phyloP scores from a whole-genome alignment of 2,888 invertebrate species.

The Melanophora roralis region DNA sequence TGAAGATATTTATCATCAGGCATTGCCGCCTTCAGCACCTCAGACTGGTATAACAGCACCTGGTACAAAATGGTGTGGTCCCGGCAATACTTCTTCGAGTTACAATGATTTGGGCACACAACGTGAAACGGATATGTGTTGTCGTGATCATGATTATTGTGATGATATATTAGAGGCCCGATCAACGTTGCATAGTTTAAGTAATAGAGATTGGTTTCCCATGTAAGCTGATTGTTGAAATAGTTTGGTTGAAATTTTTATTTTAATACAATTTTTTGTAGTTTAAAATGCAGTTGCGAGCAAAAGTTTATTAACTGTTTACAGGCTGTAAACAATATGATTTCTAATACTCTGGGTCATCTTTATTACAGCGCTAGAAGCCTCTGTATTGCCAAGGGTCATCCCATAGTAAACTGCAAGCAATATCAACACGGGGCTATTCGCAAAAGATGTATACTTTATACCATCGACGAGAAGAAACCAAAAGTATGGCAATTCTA shows the following conservation, averaged over 20 bases:
- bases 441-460: conserved; percentile 73
- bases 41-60: conserved; percentile 76
- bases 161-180: conserved; percentile 73
- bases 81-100: conserved; percentile 87
- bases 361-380: conserved; percentile 72
- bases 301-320: conserved; percentile 75
- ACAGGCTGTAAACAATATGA: conserved; percentile 69
- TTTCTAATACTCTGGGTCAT: conserved; percentile 72
- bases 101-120: conserved; percentile 90
- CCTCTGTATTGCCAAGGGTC: conserved; percentile 71
- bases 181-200: conserved; percentile 68
- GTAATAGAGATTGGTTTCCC: conserved; percentile 75
- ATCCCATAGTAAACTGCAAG: conserved; percentile 71
- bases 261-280: no score
- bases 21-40: conserved; percentile 68
- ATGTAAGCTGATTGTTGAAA: conserved; percentile 70
- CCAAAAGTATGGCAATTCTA: conserved; percentile 74
- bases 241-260: no score
- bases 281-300: conserved; percentile 75
- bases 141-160: conserved; percentile 87
- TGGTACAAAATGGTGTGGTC: conserved; percentile 96
- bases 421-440: conserved; percentile 71
- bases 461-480: conserved; percentile 68
- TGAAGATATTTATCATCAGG: conserved; percentile 74
- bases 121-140: conserved; percentile 89